These are phyloP conservation scores for Ibidorhyncha struthersii DNA, from an alignment of 2,113 vertebrate genomes.

Conservation along the genomic window DNA sequence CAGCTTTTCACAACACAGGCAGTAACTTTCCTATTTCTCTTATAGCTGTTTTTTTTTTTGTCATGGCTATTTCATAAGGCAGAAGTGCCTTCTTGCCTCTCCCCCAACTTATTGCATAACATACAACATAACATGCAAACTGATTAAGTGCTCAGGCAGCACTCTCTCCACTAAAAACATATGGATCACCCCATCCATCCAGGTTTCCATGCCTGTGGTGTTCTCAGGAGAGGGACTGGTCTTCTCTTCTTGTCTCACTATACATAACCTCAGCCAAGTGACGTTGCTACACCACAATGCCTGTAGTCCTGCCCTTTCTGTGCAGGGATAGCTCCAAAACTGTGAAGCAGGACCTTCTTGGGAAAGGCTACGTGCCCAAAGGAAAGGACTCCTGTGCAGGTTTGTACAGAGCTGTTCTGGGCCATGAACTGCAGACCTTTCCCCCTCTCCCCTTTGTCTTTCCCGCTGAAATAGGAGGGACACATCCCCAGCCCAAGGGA, in stretches of 20 bases:
- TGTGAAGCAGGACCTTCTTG: not conserved
- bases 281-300: accelerated
- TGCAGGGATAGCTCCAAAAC: not conserved
- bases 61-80: not conserved
- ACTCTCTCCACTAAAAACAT: not conserved
- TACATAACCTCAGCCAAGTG: not conserved
- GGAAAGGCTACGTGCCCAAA: not conserved
- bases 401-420: not conserved
- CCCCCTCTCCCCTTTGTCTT: not conserved
- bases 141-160: not conserved
- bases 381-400: not conserved
- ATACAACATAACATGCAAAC: not conserved
- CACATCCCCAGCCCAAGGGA: accelerated
- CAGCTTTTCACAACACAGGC: not conserved
- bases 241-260: not conserved
- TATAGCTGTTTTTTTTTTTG: not conserved
- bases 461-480: not conserved
- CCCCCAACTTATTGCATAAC: not conserved
- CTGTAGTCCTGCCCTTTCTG: not conserved
- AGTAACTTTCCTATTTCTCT: not conserved
- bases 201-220: not conserved
- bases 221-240: not conserved
- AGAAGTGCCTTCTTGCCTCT: not conserved
- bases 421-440: not conserved
- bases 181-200: not conserved